phyloP scores from a whole-genome alignment of 2,113 vertebrate species.

The Nipponia nippon region DNA sequence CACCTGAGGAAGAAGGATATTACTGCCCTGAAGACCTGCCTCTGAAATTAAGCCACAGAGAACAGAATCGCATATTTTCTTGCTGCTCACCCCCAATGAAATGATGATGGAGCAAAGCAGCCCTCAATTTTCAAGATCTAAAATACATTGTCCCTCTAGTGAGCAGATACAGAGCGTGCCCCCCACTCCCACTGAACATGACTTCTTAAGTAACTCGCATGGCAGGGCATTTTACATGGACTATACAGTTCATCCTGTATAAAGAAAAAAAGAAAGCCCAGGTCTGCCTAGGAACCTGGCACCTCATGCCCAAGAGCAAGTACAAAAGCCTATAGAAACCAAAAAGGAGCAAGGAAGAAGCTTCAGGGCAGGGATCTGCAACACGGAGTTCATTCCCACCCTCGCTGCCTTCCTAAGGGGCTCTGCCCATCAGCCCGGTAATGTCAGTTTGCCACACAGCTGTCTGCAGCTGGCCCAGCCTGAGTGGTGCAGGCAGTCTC shows the following conservation, averaged over 20 bases:
- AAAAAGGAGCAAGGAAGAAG: neutral
- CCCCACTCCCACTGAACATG: neutral
- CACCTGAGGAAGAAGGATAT: neutral
- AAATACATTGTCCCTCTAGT: neutral
- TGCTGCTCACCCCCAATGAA: neutral
- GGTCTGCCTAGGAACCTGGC: neutral
- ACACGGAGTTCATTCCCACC: neutral
- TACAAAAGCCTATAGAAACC: neutral
- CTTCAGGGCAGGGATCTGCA: neutral
- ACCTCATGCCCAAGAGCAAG: neutral
- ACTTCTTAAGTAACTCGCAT: neutral
- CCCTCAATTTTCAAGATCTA: neutral
- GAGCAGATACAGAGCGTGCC: neutral
- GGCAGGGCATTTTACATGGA: neutral
- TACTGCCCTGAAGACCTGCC: neutral
- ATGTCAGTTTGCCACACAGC: neutral
- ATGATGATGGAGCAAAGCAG: neutral
- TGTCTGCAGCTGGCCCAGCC: neutral
- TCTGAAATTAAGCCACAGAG: neutral
- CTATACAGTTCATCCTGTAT: neutral
- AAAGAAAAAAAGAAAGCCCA: neutral
- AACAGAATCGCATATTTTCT: neutral
- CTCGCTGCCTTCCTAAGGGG: neutral
- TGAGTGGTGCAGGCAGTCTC: neutral
- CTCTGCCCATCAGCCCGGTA: neutral